Conservation (phyloP, 2,113 vertebrate species). For the Zapus hudsonius region DNA sequence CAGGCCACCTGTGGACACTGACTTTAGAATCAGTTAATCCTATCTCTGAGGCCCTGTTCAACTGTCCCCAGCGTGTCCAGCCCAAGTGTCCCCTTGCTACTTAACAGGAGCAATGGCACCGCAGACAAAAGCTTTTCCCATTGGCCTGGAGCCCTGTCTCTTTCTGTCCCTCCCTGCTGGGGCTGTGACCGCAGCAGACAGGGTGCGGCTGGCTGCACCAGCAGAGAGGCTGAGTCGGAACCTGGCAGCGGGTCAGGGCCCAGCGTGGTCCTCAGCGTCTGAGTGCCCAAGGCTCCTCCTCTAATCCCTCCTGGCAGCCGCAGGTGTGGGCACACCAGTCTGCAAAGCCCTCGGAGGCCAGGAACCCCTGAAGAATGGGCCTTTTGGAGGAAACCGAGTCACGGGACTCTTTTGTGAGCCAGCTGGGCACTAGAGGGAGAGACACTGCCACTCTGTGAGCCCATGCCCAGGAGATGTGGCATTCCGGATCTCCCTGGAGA, state of each 20-base stretch:
- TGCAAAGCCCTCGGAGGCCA: conserved; percentile 39
- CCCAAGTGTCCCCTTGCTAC: not conserved
- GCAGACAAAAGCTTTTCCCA: not conserved
- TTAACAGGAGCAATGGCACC: not conserved
- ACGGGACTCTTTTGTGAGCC: not conserved
- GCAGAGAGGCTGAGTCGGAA: not conserved
- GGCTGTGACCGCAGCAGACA: not conserved
- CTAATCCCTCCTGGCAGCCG: not conserved
- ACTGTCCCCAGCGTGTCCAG: not conserved
- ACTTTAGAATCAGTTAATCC: not conserved
- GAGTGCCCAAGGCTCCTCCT: not conserved
- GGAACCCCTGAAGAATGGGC: conserved; percentile 50
- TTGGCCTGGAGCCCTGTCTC: not conserved
- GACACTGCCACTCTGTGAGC: not conserved
- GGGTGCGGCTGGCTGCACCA: not conserved
- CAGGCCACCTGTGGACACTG: not conserved
- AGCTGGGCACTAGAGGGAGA: not conserved
- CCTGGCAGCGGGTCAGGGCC: conserved; percentile 44
- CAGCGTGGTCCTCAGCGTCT: not conserved
- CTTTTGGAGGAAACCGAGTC: conserved; percentile 19
- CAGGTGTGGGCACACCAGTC: not conserved
- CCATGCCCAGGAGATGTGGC: accelerated
- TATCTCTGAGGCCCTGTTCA: not conserved
- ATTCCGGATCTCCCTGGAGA: not conserved
- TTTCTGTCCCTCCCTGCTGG: not conserved